Conservation (phyloP, 2,113 vertebrate species). For the Mixornis gularis region DNA sequence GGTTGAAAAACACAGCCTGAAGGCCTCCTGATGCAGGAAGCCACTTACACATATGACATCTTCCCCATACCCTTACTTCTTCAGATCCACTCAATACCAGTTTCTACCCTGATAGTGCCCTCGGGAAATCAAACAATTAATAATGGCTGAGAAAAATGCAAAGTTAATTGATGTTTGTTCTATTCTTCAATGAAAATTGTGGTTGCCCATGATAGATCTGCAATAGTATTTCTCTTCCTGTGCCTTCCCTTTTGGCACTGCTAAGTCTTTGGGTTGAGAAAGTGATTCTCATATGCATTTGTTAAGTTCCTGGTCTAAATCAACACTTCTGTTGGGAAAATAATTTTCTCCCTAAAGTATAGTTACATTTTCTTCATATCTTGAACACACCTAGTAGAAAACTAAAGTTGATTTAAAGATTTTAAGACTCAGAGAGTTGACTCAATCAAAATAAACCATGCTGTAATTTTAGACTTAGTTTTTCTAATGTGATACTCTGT, state of each 20-base stretch:
- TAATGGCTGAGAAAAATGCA: slow-evolving; percentile 10
- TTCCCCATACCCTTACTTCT: background rate
- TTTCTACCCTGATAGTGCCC: slow-evolving; percentile 21
- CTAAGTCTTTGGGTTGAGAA: background rate
- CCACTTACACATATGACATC: slow-evolving; percentile 1
- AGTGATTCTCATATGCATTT: background rate
- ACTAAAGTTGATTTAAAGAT: background rate
- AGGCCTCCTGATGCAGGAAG: slow-evolving; percentile 20
- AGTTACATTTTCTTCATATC: background rate
- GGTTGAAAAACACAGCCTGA: slow-evolving; percentile 22
- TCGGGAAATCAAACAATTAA: slow-evolving; percentile 15
- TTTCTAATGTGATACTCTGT: background rate
- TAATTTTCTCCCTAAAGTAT: background rate
- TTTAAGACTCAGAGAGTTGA: background rate
- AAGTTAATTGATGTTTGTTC: slow-evolving; percentile 46
- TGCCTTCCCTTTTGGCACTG: background rate
- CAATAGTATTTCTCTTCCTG: background rate
- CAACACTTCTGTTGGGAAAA: background rate
- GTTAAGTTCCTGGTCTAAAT: background rate
- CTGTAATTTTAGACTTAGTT: background rate
- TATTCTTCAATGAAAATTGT: slow-evolving; percentile 15
- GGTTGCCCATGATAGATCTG: background rate
- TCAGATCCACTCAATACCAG: slow-evolving; percentile 17
- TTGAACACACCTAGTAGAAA: background rate
- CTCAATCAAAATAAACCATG: background rate